Conservation (phyloP, 1,140 invertebrate species). For the Acyrthosiphon pisum region DNA sequence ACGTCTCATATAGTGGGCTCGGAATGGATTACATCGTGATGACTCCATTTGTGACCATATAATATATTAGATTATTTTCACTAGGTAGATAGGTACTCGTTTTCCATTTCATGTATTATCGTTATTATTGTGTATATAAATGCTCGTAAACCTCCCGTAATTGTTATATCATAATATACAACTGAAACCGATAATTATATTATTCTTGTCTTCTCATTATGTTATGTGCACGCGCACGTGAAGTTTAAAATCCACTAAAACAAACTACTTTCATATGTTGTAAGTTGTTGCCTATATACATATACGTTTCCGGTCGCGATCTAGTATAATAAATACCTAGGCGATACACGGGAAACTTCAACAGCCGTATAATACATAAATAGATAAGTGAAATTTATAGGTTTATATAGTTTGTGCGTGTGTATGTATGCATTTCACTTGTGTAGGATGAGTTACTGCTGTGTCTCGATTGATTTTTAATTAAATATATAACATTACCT, state of each 20-base stretch:
- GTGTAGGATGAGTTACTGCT: not conserved
- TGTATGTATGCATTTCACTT: not conserved
- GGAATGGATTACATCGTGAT: slow-evolving; percentile 6
- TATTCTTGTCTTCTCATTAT: not conserved
- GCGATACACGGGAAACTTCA: not conserved
- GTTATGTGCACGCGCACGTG: no score
- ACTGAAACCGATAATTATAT: not conserved
- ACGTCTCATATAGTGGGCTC: no score
- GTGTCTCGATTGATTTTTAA: not conserved
- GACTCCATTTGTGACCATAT: not conserved
- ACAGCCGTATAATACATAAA: not conserved
- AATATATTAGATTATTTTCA: no score
- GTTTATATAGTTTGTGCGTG: not conserved
- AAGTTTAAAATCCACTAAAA: not conserved
- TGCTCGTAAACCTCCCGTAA: not conserved
- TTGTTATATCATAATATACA: slow-evolving; percentile 4
- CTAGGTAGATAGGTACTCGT: not conserved
- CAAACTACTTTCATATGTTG: not conserved
- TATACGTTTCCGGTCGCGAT: not conserved
- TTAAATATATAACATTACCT: not conserved
- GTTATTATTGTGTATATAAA: not conserved
- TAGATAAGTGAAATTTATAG: not conserved
- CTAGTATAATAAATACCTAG: not conserved
- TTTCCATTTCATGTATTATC: not conserved
- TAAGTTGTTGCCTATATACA: not conserved